These are phyloP conservation scores for Sebastes paucispinis DNA, from an alignment of 2,797 vertebrate genomes.

Conservation along the genomic window DNA sequence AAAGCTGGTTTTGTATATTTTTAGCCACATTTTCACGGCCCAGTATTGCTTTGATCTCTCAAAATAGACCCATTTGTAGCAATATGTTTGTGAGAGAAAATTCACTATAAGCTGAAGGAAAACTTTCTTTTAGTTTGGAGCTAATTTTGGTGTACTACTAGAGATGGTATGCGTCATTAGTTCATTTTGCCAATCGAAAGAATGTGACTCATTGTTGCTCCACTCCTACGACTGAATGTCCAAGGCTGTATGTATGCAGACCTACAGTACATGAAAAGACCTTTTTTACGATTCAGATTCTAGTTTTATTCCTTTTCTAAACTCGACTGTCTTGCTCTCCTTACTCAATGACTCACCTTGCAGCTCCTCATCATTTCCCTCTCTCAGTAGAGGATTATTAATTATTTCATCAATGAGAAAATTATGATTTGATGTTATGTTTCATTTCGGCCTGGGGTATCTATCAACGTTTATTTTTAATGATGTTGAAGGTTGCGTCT, in stretches of 20 bases:
- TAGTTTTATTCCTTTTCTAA: background rate
- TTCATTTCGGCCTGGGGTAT: background rate
- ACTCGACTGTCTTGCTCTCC: background rate
- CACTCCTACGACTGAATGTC: background rate
- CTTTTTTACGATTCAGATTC: background rate
- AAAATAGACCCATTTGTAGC: slow-evolving; percentile 2
- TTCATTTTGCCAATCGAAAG: background rate
- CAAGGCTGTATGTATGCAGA: background rate
- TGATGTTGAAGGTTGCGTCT: slow-evolving; percentile 23
- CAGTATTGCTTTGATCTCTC: slow-evolving; percentile 8
- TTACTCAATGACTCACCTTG: slow-evolving; percentile 10
- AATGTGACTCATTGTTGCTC: background rate
- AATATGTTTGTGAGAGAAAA: background rate
- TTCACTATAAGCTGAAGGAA: background rate
- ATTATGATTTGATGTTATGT: slow-evolving; percentile 26
- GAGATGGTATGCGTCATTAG: background rate
- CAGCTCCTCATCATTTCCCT: background rate
- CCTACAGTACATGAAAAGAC: background rate
- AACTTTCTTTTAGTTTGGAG: background rate
- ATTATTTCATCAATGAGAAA: slow-evolving; percentile 23
- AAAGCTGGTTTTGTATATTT: background rate
- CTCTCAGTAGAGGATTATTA: background rate
- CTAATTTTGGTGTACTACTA: background rate
- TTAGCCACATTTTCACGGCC: background rate
- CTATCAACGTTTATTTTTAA: slow-evolving; percentile 11